Percentiles rank a stretch among this genome's conserved stretches.
phyloP scores from a whole-genome alignment of 2,113 vertebrate species.

The Grammomys surdaster region DNA sequence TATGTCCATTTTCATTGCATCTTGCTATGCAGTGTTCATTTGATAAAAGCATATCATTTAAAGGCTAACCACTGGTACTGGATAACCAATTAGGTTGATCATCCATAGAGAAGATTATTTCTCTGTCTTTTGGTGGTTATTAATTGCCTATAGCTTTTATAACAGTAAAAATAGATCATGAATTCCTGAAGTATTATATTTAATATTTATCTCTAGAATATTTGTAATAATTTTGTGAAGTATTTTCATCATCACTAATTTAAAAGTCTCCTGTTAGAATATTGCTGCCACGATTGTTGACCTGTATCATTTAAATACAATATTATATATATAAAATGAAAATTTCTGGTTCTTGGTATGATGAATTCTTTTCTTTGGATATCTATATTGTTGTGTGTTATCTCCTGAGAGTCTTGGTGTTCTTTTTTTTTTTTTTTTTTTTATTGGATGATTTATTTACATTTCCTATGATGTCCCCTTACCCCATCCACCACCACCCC shows the following conservation, averaged over 20 bases:
- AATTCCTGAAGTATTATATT: no score
- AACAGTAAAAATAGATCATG: background rate
- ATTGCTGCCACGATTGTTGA: background rate
- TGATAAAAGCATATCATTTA: background rate
- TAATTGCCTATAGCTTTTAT: background rate
- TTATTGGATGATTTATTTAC: no score
- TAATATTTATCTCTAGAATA: background rate
- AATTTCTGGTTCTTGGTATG: background rate
- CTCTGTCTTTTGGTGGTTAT: background rate
- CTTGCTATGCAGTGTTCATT: background rate
- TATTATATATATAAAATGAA: background rate
- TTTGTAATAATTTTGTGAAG: background rate
- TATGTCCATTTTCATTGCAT: background rate
- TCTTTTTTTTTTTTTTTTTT: no score
- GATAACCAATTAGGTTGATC: background rate
- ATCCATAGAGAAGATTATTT: background rate
- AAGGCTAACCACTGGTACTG: background rate
- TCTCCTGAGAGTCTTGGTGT: background rate
- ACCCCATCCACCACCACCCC: no score
- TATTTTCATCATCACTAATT: background rate
- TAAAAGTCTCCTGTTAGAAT: background rate
- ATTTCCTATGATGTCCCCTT: no score
- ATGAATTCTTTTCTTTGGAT: background rate
- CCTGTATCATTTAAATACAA: background rate
- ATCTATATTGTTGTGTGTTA: background rate